Percentiles rank a stretch among this genome's conserved stretches.
Evolutionary conservation across 2,113 vertebrate species (phyloP).

Genomic region (Pteruthius melanotis): DNA sequence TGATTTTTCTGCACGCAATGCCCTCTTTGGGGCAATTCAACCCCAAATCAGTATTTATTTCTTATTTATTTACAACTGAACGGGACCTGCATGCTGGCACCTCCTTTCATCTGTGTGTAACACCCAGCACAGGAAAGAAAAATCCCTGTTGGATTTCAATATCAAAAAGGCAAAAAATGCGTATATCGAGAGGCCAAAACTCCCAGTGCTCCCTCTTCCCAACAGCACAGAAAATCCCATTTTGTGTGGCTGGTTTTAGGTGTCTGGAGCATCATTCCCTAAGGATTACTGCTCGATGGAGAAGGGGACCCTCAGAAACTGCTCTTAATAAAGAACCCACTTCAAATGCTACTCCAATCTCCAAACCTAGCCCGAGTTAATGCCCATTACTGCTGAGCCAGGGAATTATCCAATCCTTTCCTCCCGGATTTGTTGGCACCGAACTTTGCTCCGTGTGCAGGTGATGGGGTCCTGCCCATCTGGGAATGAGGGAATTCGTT

Average conservation of each 20-base stretch:
- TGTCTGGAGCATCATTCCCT: background rate
- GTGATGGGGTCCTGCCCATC: background rate
- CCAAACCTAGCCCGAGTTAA: background rate
- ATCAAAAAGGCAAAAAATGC: background rate
- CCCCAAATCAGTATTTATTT: background rate
- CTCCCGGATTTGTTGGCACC: background rate
- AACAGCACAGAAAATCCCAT: background rate
- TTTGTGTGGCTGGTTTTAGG: background rate
- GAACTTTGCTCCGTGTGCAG: background rate
- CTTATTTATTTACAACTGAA: background rate
- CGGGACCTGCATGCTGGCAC: background rate
- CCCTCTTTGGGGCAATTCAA: background rate
- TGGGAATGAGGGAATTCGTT: fast-evolving
- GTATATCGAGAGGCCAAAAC: background rate
- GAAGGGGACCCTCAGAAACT: background rate
- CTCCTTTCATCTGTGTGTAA: background rate
- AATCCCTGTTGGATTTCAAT: background rate
- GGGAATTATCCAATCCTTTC: background rate
- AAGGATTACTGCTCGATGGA: background rate
- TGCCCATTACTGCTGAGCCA: background rate
- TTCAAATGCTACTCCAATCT: background rate
- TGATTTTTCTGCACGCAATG: background rate
- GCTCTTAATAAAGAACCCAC: background rate
- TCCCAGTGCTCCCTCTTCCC: background rate
- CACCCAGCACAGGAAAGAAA: background rate